Evolutionary conservation across 2,113 vertebrate species (phyloP), one percentile per base, ranked within the genome.

Genomic region (Megatriorchis doriae): DNA sequence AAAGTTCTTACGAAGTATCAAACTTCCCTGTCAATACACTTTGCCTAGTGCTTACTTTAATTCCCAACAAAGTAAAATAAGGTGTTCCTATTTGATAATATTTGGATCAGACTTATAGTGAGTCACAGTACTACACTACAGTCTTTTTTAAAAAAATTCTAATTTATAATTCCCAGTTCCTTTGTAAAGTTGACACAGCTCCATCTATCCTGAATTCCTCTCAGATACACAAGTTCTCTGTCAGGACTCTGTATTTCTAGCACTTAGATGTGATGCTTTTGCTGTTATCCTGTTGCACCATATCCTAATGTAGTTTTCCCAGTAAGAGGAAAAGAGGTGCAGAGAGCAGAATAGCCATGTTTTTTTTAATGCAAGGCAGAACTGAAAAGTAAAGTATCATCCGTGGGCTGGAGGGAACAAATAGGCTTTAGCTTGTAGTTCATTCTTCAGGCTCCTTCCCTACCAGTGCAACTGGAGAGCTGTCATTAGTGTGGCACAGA

Each of bases 241-340:
- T 27, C 47, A 87, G 38, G n/a, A 23, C 16, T 59, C 16, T 0
- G 0, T 34, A 23, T 53, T 42, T 86, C 2, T 1, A 50, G 80
- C 48, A 32, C 31, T 68, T 0, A 0, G 25, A 10, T 26, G 34
- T 16, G 52, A 32, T 27, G 16, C 32, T 72, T 31, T 53, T 6
- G 1, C 55, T 67, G 9, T 20, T 66, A 10, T 71, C 38, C n/a
- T 31, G 13, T 32, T 47, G 42, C 23, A 58, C 38, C 15, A 10
- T 22, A 58, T 78, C 73, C 89, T 75, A 29, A 19, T 8, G 66
- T 21, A 81, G 34, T 43, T 71, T 71, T 43, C 52, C 34, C 34
- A 40, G 45, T 3, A 36, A 61, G 32, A 63, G 38, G 16, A 38
- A 32, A 65, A n/a, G 45, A 50, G 34, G 3, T 22, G 25, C 2